Conservation (phyloP, 2,888 invertebrate genomes). For the Lottia gigantea region DNA sequence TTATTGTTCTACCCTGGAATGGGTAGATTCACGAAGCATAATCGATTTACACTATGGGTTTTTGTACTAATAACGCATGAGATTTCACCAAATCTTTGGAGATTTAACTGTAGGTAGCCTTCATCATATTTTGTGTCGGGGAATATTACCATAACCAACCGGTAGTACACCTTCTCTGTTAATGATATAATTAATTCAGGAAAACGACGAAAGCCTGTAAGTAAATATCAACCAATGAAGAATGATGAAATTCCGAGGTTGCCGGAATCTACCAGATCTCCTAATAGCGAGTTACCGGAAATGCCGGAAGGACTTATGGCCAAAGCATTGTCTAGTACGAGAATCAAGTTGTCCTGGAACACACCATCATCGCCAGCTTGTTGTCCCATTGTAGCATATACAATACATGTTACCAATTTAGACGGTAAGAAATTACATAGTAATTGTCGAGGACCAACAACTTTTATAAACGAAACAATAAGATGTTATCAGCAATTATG, state of each 20-base stretch:
- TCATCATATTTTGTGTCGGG: too few relatives aligned
- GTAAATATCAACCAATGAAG: neutral
- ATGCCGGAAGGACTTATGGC: conserved; percentile 16
- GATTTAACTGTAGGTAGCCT: too few relatives aligned
- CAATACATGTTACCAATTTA: conserved; percentile 21
- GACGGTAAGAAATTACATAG: neutral
- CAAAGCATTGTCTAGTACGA: conserved; percentile 20
- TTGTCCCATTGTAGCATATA: conserved; percentile 34
- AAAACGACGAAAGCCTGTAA: conserved; percentile 13
- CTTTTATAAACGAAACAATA: too few relatives aligned
- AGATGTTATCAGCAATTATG: too few relatives aligned
- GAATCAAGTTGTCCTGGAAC: conserved; percentile 24
- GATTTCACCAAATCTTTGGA: neutral
- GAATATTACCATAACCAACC: too few relatives aligned
- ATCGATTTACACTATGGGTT: too few relatives aligned
- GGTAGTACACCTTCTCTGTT: neutral
- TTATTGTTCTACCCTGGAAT: too few relatives aligned
- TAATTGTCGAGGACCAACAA: too few relatives aligned
- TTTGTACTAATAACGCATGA: too few relatives aligned
- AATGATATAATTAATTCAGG: neutral
- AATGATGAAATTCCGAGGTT: conserved; percentile 1
- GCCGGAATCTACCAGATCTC: conserved; percentile 6
- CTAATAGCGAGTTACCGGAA: conserved; percentile 6
- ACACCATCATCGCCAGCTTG: conserved; percentile 22
- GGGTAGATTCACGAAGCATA: too few relatives aligned